Evolutionary conservation across 1,140 invertebrate genomes (phyloP).

Genomic region (Sitobion miscanthi): DNA sequence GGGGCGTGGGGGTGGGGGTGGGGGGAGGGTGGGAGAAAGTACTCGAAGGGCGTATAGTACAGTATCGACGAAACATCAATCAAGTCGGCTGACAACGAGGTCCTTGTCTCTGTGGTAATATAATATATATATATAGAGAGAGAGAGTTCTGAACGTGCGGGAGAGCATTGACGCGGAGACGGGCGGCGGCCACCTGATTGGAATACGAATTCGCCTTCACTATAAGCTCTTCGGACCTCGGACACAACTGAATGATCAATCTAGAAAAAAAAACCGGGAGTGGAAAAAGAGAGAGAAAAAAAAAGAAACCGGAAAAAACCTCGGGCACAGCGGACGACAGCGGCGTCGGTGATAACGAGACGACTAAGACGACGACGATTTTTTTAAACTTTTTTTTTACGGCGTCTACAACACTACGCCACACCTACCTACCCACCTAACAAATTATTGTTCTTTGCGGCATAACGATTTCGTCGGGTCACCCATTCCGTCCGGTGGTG

Average conservation of each 20-base stretch:
- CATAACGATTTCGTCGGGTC: neutral
- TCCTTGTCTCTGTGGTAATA: neutral
- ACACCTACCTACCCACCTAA: neutral
- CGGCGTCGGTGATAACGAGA: neutral
- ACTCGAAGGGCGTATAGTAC: neutral
- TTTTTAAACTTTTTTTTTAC: neutral
- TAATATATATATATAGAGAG: neutral
- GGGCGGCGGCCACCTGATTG: conserved; percentile 39
- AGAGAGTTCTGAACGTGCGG: neutral
- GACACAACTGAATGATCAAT: conserved; percentile 41
- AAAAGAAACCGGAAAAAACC: neutral
- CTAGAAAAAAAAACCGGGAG: conserved; percentile 33
- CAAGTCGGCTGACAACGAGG: conserved; percentile 29
- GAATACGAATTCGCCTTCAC: conserved; percentile 43
- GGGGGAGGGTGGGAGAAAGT: neutral
- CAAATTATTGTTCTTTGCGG: neutral
- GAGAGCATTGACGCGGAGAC: neutral
- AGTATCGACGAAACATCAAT: conserved; percentile 48
- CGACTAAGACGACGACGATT: neutral
- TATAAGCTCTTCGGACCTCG: conserved; percentile 11
- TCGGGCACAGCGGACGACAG: neutral
- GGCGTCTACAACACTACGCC: neutral
- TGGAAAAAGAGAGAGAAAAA: neutral
- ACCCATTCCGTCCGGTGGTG: too few species aligned
- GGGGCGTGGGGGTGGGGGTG: neutral